Evolutionary conservation across 2,888 invertebrate species (phyloP).

Genomic region (Amphipyra tragopoginis): DNA sequence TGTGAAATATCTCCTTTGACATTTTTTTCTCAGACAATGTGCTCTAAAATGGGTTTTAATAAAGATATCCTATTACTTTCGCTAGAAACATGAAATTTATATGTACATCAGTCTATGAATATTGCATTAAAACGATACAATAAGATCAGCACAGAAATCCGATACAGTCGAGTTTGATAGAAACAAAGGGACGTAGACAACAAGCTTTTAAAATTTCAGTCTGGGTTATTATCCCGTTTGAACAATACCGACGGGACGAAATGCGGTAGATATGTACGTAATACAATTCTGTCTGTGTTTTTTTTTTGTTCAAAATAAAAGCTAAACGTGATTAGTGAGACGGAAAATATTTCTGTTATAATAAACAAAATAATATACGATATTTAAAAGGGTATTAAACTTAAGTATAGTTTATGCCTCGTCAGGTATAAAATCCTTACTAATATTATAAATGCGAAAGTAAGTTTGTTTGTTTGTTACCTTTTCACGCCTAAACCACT

Average conservation of each 20-base stretch:
- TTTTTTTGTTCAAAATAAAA: neutral
- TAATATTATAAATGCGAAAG: no score
- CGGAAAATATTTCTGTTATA: neutral
- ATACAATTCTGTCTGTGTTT: neutral
- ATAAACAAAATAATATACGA: no score
- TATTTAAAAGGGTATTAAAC: no score
- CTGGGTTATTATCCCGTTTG: constrained; percentile 59
- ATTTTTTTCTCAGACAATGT: no score
- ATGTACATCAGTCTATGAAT: constrained; percentile 10
- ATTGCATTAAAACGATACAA: constrained; percentile 57
- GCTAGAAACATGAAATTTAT: no score
- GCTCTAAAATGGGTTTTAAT: no score
- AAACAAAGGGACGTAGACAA: constrained; percentile 59
- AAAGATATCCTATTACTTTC: no score
- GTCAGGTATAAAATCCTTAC: no score
- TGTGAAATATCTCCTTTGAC: no score
- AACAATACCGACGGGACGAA: constrained; percentile 46
- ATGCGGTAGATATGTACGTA: constrained; percentile 9
- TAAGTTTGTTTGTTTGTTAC: no score
- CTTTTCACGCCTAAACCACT: no score
- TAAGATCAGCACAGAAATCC: constrained; percentile 55
- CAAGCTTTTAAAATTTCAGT: constrained; percentile 65
- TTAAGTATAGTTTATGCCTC: no score
- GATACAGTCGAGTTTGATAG: constrained; percentile 59
- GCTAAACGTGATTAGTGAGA: neutral